These are phyloP conservation scores for Perccottus glenii DNA, from an alignment of 2,113 vertebrate genomes.

Conservation along the genomic window DNA sequence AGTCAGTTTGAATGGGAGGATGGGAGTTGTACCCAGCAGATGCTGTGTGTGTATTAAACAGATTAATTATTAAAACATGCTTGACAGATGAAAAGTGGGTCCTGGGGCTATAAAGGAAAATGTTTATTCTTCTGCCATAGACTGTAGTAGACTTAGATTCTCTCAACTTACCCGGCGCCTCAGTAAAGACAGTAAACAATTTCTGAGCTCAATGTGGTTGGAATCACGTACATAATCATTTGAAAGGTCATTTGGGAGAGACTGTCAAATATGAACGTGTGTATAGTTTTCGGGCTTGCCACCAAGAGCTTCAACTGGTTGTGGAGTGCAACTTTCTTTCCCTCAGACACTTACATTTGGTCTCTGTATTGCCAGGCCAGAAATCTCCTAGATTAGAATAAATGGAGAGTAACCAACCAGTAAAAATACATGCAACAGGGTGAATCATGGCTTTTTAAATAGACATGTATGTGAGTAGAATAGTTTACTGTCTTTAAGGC, in stretches of 20 bases:
- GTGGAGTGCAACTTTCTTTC: slow-evolving; percentile 2
- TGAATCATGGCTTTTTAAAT: background rate
- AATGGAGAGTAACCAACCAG: no score
- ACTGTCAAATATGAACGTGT: slow-evolving; percentile 64
- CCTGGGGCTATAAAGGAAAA: slow-evolving; percentile 80
- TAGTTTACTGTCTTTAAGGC: background rate
- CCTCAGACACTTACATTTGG: background rate
- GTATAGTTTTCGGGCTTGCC: no score
- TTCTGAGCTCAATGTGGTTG: slow-evolving; percentile 59
- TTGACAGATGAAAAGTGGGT: slow-evolving; percentile 85
- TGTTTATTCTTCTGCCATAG: slow-evolving; percentile 85
- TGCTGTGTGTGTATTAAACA: slow-evolving; percentile 83
- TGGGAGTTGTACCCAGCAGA: slow-evolving; percentile 81
- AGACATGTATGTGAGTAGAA: no score
- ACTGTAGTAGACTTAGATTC: slow-evolving; percentile 78
- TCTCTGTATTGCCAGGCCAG: no score
- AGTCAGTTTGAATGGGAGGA: slow-evolving; percentile 78
- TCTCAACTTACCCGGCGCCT: slow-evolving; percentile 75
- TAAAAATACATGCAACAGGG: background rate
- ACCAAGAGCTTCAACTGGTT: slow-evolving; percentile 7
- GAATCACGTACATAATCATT: slow-evolving; percentile 66
- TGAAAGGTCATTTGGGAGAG: slow-evolving; percentile 65
- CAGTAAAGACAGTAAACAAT: slow-evolving; percentile 74
- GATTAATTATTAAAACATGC: slow-evolving; percentile 86
- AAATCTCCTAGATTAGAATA: no score